Conservation (phyloP, 2,797 vertebrate genomes). For the Characodon lateralis region DNA sequence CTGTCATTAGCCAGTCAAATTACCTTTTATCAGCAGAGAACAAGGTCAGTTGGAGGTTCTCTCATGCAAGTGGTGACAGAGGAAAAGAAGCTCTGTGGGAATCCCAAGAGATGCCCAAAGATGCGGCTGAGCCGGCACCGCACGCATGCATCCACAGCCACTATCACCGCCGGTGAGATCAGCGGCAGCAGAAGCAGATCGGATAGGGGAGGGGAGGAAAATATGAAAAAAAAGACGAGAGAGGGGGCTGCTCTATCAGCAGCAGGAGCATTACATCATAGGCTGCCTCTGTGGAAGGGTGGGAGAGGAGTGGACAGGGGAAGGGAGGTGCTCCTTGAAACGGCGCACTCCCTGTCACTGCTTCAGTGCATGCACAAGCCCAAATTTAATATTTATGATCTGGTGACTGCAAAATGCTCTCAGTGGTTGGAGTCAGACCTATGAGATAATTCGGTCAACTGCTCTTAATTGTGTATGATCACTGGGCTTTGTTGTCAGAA, state of each 20-base stretch:
- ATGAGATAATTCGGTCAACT: conserved; percentile 61
- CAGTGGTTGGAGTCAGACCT: conserved; percentile 44
- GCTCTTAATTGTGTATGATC: conserved; percentile 48
- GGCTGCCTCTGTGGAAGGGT: conserved; percentile 76
- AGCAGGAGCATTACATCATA: conserved; percentile 86
- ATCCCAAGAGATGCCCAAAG: conserved; percentile 79
- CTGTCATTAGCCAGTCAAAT: conserved; percentile 61
- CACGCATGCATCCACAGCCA: conserved; percentile 70
- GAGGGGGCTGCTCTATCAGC: conserved; percentile 81
- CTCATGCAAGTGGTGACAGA: conserved; percentile 66
- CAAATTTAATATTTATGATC: conserved; percentile 72
- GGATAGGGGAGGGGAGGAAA: conserved; percentile 64
- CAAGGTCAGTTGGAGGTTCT: conserved; percentile 58
- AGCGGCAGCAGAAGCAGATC: conserved; percentile 64
- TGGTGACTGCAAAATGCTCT: conserved; percentile 57
- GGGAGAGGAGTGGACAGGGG: conserved; percentile 73
- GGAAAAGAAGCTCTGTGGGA: conserved; percentile 77
- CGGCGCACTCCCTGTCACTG: conserved; percentile 69
- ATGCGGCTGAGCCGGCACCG: conserved; percentile 76
- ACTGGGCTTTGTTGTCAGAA: conserved; percentile 52
- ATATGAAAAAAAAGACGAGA: conserved; percentile 49
- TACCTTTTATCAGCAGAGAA: conserved; percentile 72
- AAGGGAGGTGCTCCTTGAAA: conserved; percentile 74
- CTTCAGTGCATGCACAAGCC: conserved; percentile 37
- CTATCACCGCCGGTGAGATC: conserved; percentile 69